These are phyloP conservation scores for Eumaeus atala DNA, from an alignment of 1,140 invertebrate genomes.

Conservation along the genomic window DNA sequence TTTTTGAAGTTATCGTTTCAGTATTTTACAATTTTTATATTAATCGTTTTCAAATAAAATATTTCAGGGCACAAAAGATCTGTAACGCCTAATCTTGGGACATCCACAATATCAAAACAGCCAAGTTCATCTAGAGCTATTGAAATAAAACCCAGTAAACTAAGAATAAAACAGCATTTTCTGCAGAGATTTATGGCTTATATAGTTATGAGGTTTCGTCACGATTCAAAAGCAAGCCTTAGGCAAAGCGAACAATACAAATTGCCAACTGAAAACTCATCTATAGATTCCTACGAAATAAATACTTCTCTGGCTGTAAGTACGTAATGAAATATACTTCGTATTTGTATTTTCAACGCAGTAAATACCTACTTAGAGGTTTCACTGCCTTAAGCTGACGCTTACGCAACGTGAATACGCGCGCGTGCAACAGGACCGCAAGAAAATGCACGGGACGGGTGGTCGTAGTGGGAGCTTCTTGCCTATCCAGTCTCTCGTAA, in stretches of 20 bases:
- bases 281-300: constrained; percentile 52
- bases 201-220: constrained; percentile 39
- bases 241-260: constrained; percentile 11
- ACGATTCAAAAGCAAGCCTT: constrained; percentile 30
- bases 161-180: neutral
- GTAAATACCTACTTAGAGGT: neutral
- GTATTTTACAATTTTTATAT: too few species aligned
- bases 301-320: constrained; percentile 54
- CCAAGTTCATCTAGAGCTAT: constrained; percentile 24
- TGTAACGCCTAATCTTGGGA: constrained; percentile 50
- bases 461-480: too few species aligned
- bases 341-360: neutral
- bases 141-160: constrained; percentile 2
- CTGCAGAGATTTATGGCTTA: constrained; percentile 34
- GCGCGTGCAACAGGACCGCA: too few species aligned
- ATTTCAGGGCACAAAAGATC: constrained; percentile 39
- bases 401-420: too few species aligned
- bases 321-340: constrained; percentile 15
- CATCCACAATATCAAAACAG: constrained; percentile 39
- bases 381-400: too few species aligned
- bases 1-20: too few species aligned
- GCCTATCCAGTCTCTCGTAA: too few species aligned
- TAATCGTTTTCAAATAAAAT: neutral
- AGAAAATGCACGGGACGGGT: too few species aligned
- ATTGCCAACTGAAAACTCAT: constrained; percentile 30